These are phyloP conservation scores for Pangasius larnaudii DNA, from an alignment of 2,797 vertebrate genomes.

Conservation along the genomic window DNA sequence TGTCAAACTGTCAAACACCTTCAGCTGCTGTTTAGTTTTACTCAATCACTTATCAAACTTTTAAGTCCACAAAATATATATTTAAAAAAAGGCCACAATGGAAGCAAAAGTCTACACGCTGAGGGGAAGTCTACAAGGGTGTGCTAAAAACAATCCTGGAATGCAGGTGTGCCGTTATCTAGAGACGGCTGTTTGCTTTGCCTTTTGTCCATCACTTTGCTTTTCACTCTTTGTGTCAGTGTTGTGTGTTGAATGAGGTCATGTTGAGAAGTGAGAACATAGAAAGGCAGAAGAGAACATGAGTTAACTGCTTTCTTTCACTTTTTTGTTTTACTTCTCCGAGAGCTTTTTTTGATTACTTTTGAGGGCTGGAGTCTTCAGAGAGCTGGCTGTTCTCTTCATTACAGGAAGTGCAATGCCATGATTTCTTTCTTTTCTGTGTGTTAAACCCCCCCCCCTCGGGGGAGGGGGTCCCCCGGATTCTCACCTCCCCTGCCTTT, in stretches of 20 bases:
- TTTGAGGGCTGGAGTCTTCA: background rate
- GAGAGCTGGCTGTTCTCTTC: background rate
- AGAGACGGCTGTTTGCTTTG: background rate
- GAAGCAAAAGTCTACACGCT: background rate
- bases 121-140: background rate
- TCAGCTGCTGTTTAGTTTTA: background rate
- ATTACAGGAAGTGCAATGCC: background rate
- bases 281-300: background rate
- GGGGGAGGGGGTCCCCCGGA: too few relatives aligned
- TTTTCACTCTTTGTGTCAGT: background rate
- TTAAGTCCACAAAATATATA: background rate
- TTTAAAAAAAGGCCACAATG: background rate
- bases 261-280: background rate
- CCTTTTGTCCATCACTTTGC: background rate
- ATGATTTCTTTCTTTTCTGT: background rate
- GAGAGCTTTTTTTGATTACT: background rate
- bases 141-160: background rate
- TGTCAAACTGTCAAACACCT: background rate
- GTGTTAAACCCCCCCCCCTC: too few relatives aligned
- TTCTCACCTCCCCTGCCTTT: background rate
- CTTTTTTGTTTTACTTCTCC: background rate
- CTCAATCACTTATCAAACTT: background rate
- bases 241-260: background rate
- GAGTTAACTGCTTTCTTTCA: background rate
- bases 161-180: constrained; percentile 13